Percentiles rank a stretch among this genome's conserved stretches.
These are phyloP conservation scores for Lordiphosa fenestrarum DNA, from an alignment of 2,888 invertebrate genomes.

Conservation along the genomic window DNA sequence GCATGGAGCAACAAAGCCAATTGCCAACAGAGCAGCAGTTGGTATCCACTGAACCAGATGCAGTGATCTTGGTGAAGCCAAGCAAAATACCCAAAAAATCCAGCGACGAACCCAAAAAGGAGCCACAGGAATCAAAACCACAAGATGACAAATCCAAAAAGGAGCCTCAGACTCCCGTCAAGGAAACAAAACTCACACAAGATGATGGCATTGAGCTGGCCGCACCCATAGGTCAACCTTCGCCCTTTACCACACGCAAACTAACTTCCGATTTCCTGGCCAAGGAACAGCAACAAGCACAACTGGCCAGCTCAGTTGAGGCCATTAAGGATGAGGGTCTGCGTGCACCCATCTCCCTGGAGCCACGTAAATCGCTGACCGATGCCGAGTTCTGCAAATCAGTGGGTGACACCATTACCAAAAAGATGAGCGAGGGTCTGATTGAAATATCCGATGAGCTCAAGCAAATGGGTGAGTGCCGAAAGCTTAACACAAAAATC, in stretches of 20 bases:
- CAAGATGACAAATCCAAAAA: conserved; percentile 31
- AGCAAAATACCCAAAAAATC: conserved; percentile 39
- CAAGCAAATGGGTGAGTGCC: conserved; percentile 63
- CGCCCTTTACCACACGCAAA: conserved; percentile 48
- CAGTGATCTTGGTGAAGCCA: conserved; percentile 41
- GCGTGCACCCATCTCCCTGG: conserved; percentile 54
- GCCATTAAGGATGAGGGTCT: conserved; percentile 43
- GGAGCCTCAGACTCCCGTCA: no score
- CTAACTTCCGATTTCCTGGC: conserved; percentile 62
- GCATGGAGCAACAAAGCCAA: conserved; percentile 69
- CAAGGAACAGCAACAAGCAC: conserved; percentile 56
- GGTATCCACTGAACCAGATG: conserved; percentile 50
- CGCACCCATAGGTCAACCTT: conserved; percentile 59
- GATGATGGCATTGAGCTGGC: conserved; percentile 73
- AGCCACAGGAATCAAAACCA: no score
- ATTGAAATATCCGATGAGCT: conserved; percentile 77
- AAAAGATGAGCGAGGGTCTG: conserved; percentile 79
- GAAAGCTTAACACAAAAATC: no score
- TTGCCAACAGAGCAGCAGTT: conserved; percentile 42
- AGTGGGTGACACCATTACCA: conserved; percentile 78
- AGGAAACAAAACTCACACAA: no score
- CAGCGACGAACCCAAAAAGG: conserved; percentile 27
- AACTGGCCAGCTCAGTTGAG: conserved; percentile 40
- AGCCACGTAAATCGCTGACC: conserved; percentile 77
- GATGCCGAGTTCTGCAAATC: conserved; percentile 80